Base-by-base conservation (phyloP, 2,113 vertebrate genomes). In the Microcebus lehilahytsara region DNA sequence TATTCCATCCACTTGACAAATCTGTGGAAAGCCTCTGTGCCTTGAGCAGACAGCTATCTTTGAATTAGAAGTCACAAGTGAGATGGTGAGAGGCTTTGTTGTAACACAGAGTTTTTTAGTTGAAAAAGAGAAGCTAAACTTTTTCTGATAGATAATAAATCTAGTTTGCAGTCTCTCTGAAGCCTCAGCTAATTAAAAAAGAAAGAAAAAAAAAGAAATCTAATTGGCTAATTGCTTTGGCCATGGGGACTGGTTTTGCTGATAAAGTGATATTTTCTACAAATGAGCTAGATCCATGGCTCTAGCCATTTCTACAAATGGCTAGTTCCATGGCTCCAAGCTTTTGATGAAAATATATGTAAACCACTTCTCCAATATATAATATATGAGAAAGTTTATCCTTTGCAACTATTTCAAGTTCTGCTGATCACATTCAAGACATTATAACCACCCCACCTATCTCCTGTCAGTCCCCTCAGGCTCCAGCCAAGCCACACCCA, bases 1-100 rank as follows among this genome's bases (percentile, higher is more conserved):
- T 49, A 72, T 92, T 92, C 89, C 22, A 56, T 46, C 34, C 72
- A 71, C 79, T 89, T 40, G 80, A 90, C 95, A 97, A 86, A 89
- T 62, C 62, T 69, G 30, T 13, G 49, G 74, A 4, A 62, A 77
- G n/a, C 14, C 49, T 81, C 58, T 71, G 32, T 69, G 51, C 37
- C 34, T n/a, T 56, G 17, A 22, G 72, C 56, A 49, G 49, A 8
- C 46, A 25, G 42, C 40, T 60, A 25, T 51, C 17, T 75, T 56
- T 62, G 53, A 89, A 94, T 69, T 56, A 75, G 53, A 89, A 94
- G 40, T 85, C 84, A 92, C 23, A 74, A 46, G 19, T 53, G 16
- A 96, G 49, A 37, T 51, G 34, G 78, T 62, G 13, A 40, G 85
- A 85, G 72, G 40, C 42, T 49, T 80, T 53, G 23, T 42, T 66